These are phyloP conservation scores for Lophochroa leadbeateri DNA, from an alignment of 2,113 vertebrate species.

Conservation along the genomic window DNA sequence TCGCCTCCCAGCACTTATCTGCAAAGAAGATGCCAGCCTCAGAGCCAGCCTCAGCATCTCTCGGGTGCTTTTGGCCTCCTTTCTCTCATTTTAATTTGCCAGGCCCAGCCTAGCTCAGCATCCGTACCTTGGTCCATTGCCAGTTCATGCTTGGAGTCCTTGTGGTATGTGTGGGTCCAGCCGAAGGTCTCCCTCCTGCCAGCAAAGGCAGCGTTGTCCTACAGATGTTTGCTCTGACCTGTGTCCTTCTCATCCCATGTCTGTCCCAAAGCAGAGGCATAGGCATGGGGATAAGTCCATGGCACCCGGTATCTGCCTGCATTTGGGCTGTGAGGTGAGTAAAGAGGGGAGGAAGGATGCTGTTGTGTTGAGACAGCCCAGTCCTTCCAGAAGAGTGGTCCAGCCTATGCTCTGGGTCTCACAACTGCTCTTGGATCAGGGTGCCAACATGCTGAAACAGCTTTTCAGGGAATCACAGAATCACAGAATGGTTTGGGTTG, in stretches of 20 bases:
- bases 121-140: rapidly evolving
- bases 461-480: neutral
- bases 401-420: neutral
- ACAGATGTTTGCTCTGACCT: rapidly evolving
- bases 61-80: neutral
- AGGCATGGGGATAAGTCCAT: too few species aligned
- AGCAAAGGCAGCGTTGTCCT: neutral
- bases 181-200: neutral
- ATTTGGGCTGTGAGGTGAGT: neutral
- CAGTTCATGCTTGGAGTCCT: neutral
- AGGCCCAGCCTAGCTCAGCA: neutral
- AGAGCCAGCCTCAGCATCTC: neutral
- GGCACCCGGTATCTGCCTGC: neutral
- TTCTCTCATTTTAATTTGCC: neutral
- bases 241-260: neutral
- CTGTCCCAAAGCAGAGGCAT: neutral
- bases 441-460: rapidly evolving
- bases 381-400: neutral
- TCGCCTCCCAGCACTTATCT: neutral
- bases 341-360: neutral
- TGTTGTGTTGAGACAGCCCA: neutral
- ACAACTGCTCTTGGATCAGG: neutral
- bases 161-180: rapidly evolving
- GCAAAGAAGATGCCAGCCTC: neutral
- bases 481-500: neutral